These are phyloP conservation scores for Neosalanx taihuensis DNA, from an alignment of 2,797 vertebrate species.

Conservation along the genomic window DNA sequence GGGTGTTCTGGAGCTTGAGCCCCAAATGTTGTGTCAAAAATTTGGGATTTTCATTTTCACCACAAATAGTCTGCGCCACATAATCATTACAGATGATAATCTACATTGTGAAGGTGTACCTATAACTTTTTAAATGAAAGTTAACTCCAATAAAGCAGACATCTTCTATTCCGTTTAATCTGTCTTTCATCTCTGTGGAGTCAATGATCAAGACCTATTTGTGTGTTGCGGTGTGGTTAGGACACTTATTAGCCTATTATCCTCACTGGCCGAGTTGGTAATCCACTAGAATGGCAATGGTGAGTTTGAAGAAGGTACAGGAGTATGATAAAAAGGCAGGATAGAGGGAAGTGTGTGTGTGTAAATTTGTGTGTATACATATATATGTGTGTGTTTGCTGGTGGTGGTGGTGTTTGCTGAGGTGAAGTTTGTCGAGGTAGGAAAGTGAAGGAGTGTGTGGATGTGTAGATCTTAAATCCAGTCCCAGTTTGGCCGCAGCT, in stretches of 20 bases:
- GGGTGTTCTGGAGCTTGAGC: too few species aligned
- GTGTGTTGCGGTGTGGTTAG: conserved; percentile 7
- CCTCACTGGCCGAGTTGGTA: conserved; percentile 23
- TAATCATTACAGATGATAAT: too few species aligned
- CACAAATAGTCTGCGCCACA: too few species aligned
- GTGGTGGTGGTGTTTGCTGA: conserved; percentile 29
- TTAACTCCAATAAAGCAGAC: too few species aligned
- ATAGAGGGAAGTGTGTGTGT: conserved; percentile 7
- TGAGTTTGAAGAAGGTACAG: conserved; percentile 16
- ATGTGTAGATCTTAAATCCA: conserved; percentile 66
- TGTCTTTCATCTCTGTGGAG: neutral
- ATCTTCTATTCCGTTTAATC: too few species aligned
- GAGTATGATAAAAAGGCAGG: conserved; percentile 1
- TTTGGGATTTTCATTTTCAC: too few species aligned
- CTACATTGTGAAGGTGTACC: too few species aligned
- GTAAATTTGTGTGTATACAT: neutral
- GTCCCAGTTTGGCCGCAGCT: conserved; percentile 67
- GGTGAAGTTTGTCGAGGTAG: neutral
- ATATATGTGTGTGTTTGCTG: conserved; percentile 39
- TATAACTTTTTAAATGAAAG: too few species aligned
- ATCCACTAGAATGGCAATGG: conserved; percentile 17
- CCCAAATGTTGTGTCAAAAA: too few species aligned
- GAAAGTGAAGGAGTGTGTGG: conserved; percentile 9
- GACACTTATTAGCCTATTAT: neutral
- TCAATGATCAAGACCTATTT: neutral